Evolutionary conservation across 2,113 vertebrate species (phyloP).

Genomic region (Labrus mixtus): DNA sequence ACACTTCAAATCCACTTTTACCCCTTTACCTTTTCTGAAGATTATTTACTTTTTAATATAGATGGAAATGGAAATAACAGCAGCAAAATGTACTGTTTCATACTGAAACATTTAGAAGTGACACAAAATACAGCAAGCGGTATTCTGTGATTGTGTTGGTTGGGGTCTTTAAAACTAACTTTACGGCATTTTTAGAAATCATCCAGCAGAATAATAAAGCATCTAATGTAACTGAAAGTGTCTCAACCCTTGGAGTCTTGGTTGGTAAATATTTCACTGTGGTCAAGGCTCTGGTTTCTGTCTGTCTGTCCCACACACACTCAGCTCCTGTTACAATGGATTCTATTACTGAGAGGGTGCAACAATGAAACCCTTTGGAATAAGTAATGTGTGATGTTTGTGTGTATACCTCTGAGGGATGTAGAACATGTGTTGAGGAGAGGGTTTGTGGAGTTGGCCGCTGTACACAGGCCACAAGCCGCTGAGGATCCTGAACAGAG

Average conservation of each 20-base stretch:
- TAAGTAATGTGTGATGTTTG: neutral
- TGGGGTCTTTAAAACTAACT: too few species aligned
- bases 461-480: constrained; percentile 97
- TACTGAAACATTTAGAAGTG: too few species aligned
- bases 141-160: too few species aligned
- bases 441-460: constrained; percentile 93
- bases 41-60: too few species aligned
- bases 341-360: constrained; percentile 43
- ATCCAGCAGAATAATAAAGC: neutral
- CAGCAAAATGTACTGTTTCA: too few species aligned
- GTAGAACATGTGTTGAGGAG: constrained; percentile 97
- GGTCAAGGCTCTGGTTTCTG: constrained; percentile 68
- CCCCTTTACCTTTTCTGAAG: too few species aligned
- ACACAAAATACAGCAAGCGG: too few species aligned
- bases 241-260: neutral
- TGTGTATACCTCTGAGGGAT: constrained; percentile 94
- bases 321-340: constrained; percentile 60
- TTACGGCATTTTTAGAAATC: too few species aligned
- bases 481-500: constrained; percentile 96
- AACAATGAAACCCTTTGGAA: constrained; percentile 5
- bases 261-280: constrained; percentile 78
- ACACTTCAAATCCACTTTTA: too few species aligned
- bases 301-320: constrained; percentile 21
- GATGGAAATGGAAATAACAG: too few species aligned
- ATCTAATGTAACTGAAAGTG: neutral